phyloP scores from a whole-genome alignment of 2,888 invertebrate species.

The Meiosimyza decipiens region DNA sequence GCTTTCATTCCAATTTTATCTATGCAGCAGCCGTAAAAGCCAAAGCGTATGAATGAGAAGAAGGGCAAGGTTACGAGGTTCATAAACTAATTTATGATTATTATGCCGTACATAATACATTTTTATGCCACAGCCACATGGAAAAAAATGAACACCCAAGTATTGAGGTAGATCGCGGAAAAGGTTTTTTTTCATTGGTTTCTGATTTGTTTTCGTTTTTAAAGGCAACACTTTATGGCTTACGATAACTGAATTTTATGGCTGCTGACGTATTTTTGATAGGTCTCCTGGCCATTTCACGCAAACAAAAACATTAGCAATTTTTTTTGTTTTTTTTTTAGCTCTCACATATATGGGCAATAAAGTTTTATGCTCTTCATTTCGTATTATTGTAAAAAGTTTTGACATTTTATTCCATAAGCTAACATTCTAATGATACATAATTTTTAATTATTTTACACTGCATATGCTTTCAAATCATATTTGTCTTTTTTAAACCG shows the following conservation, averaged over 20 bases:
- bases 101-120: constrained; percentile 45
- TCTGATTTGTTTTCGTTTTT: not conserved
- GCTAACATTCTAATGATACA: no score
- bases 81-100: constrained; percentile 65
- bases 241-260: not conserved
- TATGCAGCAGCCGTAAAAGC: constrained; percentile 59
- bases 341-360: no score
- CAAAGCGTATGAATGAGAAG: constrained; percentile 39
- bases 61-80: constrained; percentile 63
- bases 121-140: constrained; percentile 1
- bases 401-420: no score
- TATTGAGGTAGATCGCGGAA: constrained; percentile 31
- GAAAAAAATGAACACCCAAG: not conserved
- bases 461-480: no score
- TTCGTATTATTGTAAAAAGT: no score
- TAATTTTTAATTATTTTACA: no score
- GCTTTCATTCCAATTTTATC: constrained; percentile 53
- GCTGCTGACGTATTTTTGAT: no score
- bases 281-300: not conserved
- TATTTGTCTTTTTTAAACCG: no score
- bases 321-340: no score
- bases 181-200: not conserved
- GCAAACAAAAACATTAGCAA: no score
- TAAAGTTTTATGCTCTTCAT: no score
- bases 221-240: constrained; percentile 1